Conservation (phyloP, 2,888 invertebrate species). For the Julus scandinavius region DNA sequence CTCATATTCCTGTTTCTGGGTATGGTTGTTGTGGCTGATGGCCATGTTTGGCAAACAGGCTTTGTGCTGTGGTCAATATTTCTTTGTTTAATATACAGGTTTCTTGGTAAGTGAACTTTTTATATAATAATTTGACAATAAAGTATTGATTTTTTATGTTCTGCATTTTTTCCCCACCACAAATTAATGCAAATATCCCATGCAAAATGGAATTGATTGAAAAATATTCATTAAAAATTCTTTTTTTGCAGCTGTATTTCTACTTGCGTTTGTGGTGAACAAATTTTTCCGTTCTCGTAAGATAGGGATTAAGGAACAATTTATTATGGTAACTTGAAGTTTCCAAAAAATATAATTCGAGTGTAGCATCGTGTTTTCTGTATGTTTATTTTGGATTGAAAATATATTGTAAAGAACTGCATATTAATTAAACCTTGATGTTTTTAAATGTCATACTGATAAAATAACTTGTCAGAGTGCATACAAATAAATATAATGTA, state of each 20-base stretch:
- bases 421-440: neutral
- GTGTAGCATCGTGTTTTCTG: neutral
- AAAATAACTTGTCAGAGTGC: too few species aligned
- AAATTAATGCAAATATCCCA: too few species aligned
- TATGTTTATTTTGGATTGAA: too few species aligned
- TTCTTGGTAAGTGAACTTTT: slow-evolving; percentile 64
- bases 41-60: slow-evolving; percentile 68
- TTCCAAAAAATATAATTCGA: neutral
- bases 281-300: slow-evolving; percentile 65
- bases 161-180: too few species aligned
- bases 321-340: slow-evolving; percentile 68
- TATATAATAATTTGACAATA: neutral
- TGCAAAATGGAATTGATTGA: neutral
- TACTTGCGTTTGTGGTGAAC: slow-evolving; percentile 68
- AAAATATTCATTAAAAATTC: neutral
- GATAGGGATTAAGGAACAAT: slow-evolving; percentile 69
- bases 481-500: too few species aligned
- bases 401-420: too few species aligned
- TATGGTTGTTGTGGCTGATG: slow-evolving; percentile 68
- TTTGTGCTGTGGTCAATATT: slow-evolving; percentile 67
- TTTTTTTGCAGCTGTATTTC: slow-evolving; percentile 66
- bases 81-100: slow-evolving; percentile 67
- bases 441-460: neutral
- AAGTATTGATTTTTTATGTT: slow-evolving; percentile 50
- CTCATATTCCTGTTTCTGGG: slow-evolving; percentile 72